Evolutionary conservation across 2,888 invertebrate species (phyloP).

Genomic region (Nezara viridula): DNA sequence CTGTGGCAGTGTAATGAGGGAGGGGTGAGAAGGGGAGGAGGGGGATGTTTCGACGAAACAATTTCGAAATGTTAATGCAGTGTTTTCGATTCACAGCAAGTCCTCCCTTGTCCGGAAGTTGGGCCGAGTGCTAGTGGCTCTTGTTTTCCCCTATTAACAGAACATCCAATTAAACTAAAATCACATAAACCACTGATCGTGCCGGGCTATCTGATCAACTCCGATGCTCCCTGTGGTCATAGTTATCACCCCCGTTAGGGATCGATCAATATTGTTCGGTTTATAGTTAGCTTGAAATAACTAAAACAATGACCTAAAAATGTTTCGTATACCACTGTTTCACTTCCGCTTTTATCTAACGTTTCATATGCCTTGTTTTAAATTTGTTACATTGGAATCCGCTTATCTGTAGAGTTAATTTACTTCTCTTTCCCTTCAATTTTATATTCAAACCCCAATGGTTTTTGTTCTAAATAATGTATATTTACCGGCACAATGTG

Average conservation of each 20-base stretch:
- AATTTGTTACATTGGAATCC: too few relatives aligned
- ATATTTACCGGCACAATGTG: too few relatives aligned
- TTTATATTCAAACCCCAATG: too few relatives aligned
- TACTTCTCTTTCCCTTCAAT: too few relatives aligned
- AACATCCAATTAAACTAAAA: slow-evolving; percentile 8
- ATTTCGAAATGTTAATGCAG: neutral
- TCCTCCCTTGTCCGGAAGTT: neutral
- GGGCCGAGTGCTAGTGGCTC: neutral
- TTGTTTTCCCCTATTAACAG: neutral
- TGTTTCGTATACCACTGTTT: neutral
- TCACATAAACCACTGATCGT: neutral
- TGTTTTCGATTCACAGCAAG: neutral
- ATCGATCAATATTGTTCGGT: too few relatives aligned
- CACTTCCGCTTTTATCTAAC: neutral
- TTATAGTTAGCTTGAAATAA: too few relatives aligned
- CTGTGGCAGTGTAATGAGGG: too few relatives aligned
- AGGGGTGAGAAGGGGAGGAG: too few relatives aligned
- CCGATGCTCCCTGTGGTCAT: neutral
- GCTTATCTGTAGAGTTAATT: too few relatives aligned
- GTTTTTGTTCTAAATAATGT: too few relatives aligned
- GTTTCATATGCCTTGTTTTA: neutral
- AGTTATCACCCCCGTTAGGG: neutral
- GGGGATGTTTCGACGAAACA: too few relatives aligned
- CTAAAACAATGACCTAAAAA: too few relatives aligned
- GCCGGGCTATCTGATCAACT: neutral